A percentile compares a stretch with the other conserved stretches of the same genome.
These are phyloP conservation scores for Oenanthe oenanthe DNA, from an alignment of 2,113 vertebrate species.

Conservation along the genomic window DNA sequence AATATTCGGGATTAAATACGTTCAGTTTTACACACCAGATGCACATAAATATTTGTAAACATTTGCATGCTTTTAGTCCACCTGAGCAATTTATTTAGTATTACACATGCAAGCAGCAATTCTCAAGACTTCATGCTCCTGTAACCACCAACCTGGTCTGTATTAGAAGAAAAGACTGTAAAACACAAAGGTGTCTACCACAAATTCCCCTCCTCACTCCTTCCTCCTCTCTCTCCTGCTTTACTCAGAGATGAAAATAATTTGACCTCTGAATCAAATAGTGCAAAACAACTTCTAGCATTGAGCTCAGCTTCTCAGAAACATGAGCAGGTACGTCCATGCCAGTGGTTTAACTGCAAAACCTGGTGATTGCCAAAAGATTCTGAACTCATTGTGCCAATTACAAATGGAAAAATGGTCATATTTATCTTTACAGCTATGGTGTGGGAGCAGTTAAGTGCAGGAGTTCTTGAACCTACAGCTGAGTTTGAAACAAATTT, in stretches of 20 bases:
- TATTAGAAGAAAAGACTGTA: neutral
- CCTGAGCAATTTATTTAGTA: neutral
- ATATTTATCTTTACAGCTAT: neutral
- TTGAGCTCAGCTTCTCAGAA: neutral
- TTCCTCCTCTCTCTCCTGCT: neutral
- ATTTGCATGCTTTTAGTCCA: neutral
- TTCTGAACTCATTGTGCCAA: neutral
- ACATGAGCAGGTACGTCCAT: neutral
- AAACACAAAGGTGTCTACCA: neutral
- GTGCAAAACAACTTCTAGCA: neutral
- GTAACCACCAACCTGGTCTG: neutral
- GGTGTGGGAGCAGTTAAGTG: neutral
- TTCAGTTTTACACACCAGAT: neutral
- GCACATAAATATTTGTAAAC: neutral
- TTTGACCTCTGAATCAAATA: neutral
- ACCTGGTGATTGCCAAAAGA: neutral
- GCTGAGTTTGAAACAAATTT: neutral
- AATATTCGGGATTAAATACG: neutral
- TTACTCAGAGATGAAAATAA: neutral
- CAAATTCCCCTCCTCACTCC: neutral
- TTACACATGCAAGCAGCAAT: neutral
- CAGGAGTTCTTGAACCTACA: neutral
- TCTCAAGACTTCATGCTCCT: neutral
- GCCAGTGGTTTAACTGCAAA: neutral
- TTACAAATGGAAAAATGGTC: neutral